A percentile compares a stretch with the other conserved stretches of the same genome.
Conservation (phyloP, 2,113 vertebrate genomes). For the Dicaeum eximium region DNA sequence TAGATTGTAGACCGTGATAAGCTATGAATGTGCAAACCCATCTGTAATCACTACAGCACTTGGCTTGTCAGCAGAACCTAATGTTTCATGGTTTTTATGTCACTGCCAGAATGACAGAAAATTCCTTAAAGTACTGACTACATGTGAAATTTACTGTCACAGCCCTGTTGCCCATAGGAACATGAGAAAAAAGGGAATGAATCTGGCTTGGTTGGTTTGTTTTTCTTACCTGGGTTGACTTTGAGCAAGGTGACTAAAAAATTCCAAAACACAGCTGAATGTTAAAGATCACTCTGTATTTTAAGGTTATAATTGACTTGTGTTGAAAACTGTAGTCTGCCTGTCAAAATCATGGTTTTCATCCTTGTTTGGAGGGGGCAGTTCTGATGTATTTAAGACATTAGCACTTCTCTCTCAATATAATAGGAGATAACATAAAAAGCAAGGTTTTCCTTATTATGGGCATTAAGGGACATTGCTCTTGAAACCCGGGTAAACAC, state of each 20-base stretch:
- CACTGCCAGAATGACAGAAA: not conserved
- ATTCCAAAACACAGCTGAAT: not conserved
- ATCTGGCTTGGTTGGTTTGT: rapidly evolving
- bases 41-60: not conserved
- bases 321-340: not conserved
- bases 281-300: not conserved
- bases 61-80: not conserved
- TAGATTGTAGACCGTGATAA: not conserved
- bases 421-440: not conserved
- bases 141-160: not conserved
- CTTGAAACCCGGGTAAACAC: not conserved
- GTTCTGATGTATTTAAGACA: not conserved
- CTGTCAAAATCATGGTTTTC: not conserved
- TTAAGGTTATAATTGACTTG: not conserved
- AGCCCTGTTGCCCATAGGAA: not conserved
- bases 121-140: not conserved
- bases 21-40: not conserved
- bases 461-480: not conserved
- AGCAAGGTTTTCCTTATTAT: not conserved
- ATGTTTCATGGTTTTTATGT: not conserved
- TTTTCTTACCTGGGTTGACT: not conserved
- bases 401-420: not conserved
- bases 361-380: not conserved
- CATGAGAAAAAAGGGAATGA: not conserved
- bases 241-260: not conserved